Conservation (phyloP, 2,888 invertebrate genomes). For the Andrena chrysosceles region DNA sequence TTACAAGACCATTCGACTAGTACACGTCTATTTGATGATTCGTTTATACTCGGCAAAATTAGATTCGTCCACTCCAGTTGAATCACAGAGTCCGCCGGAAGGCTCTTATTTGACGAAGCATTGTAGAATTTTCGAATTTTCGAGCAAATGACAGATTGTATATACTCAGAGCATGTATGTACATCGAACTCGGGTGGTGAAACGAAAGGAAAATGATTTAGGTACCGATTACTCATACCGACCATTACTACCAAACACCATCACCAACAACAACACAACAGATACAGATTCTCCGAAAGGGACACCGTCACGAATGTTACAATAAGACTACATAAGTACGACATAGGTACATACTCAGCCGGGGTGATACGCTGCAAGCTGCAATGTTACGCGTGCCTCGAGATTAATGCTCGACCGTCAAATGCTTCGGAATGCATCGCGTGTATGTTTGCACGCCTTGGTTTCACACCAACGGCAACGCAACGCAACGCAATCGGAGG, state of each 20-base stretch:
- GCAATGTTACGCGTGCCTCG: slow-evolving; percentile 21
- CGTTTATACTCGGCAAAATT: slow-evolving; percentile 56
- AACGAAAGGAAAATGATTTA: slow-evolving; percentile 34
- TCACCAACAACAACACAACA: background rate
- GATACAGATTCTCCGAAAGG: slow-evolving; percentile 13
- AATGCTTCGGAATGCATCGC: slow-evolving; percentile 32
- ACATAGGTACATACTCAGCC: too few relatives aligned
- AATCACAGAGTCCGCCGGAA: background rate
- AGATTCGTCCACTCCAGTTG: slow-evolving; percentile 28
- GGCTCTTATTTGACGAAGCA: background rate
- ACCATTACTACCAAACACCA: background rate
- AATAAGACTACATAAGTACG: background rate
- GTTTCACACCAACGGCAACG: background rate
- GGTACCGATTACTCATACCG: background rate
- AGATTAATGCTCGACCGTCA: slow-evolving; percentile 52
- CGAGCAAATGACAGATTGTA: too few relatives aligned
- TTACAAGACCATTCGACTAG: slow-evolving; percentile 45
- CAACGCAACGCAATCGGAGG: too few relatives aligned
- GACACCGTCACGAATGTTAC: background rate
- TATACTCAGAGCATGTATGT: background rate
- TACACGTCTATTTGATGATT: slow-evolving; percentile 26
- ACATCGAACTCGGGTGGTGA: slow-evolving; percentile 21
- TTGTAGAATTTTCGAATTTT: background rate
- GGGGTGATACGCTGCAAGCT: slow-evolving; percentile 9
- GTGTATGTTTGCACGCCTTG: background rate